Evolutionary conservation across 1,140 invertebrate species (phyloP).

Genomic region (Colletes latitarsis): DNA sequence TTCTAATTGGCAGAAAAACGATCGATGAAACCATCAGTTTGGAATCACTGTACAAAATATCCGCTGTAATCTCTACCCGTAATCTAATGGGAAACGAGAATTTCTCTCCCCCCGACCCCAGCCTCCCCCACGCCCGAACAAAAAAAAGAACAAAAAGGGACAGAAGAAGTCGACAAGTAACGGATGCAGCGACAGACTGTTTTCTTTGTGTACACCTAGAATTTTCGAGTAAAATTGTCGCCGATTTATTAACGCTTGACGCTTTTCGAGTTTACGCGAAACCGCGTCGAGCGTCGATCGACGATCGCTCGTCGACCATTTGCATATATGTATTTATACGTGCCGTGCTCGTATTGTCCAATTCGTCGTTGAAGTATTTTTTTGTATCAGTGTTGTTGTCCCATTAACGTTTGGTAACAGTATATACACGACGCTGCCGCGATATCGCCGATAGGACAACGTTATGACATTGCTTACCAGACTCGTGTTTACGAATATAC

Average conservation of each 20-base stretch:
- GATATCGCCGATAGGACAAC: constrained; percentile 55
- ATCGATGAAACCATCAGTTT: constrained; percentile 72
- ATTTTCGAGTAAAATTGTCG: constrained; percentile 45
- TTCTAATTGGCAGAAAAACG: constrained; percentile 72
- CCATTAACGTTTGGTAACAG: constrained; percentile 64
- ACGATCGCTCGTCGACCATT: constrained; percentile 66
- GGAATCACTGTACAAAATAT: constrained; percentile 79
- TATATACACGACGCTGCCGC: constrained; percentile 47
- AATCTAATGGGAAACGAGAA: background rate
- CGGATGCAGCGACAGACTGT: constrained; percentile 47
- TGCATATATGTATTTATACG: constrained; percentile 58
- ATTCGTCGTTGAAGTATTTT: constrained; percentile 70
- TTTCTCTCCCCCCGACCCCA: background rate
- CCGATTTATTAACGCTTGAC: constrained; percentile 63
- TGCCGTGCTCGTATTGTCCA: constrained; percentile 78
- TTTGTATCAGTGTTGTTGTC: constrained; percentile 74
- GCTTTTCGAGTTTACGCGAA: constrained; percentile 11
- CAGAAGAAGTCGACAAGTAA: constrained; percentile 37
- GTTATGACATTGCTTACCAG: constrained; percentile 45
- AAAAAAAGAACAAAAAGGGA: background rate
- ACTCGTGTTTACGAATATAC: constrained; percentile 22
- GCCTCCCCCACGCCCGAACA: background rate
- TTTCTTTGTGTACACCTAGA: constrained; percentile 25
- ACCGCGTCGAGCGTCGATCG: constrained; percentile 66
- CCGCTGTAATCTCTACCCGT: constrained; percentile 51